Evolutionary conservation across 2,113 vertebrate genomes (phyloP).

Genomic region (Myotis yumanensis): DNA sequence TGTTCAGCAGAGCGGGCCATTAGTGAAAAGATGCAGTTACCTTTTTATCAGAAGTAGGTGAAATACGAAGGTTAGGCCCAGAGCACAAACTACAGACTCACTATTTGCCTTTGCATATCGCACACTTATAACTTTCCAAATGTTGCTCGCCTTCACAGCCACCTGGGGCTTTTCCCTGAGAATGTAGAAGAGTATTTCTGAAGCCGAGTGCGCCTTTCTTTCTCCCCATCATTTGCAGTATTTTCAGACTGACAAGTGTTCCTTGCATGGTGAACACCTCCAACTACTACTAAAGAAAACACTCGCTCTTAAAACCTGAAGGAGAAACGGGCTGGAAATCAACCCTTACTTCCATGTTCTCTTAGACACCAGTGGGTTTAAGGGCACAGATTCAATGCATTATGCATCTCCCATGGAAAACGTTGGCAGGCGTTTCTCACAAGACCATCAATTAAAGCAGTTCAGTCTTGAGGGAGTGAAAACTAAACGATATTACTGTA

Average conservation of each 20-base stretch:
- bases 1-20: not conserved
- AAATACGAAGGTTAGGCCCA: constrained; percentile 42
- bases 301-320: not conserved
- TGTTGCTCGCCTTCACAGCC: not conserved
- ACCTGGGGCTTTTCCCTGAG: constrained; percentile 31
- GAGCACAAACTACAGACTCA: not conserved
- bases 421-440: not conserved
- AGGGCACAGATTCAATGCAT: not conserved
- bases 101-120: not conserved
- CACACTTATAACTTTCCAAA: not conserved
- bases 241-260: constrained; percentile 60
- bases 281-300: constrained; percentile 3
- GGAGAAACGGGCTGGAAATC: not conserved
- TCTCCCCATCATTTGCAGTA: constrained; percentile 48
- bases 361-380: not conserved
- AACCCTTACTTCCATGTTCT: not conserved
- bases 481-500: not conserved
- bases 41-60: not conserved
- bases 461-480: not conserved
- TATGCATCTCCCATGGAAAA: not conserved
- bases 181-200: constrained; percentile 49
- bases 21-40: not conserved
- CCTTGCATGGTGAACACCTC: not conserved
- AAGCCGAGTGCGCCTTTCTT: not conserved
- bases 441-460: not conserved